A percentile compares a stretch with the other conserved stretches of the same genome.
Evolutionary conservation across 2,113 vertebrate genomes (phyloP).

Genomic region (Archilochus colubris): DNA sequence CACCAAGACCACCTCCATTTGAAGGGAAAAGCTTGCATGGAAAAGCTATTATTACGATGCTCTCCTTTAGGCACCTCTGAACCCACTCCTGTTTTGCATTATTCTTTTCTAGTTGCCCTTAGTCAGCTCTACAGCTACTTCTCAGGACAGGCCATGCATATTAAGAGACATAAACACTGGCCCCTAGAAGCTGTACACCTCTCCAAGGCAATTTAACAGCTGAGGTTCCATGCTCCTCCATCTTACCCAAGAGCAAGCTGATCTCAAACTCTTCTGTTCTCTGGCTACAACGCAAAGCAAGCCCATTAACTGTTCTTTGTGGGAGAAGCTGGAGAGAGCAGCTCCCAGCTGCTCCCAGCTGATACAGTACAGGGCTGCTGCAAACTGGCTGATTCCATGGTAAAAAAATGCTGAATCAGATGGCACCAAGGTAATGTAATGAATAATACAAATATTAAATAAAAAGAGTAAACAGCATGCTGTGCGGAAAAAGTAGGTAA

Average conservation of each 20-base stretch:
- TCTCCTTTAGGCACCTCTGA: neutral
- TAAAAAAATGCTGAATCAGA: neutral
- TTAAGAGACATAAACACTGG: accelerated
- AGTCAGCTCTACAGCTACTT: neutral
- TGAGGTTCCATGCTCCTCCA: neutral
- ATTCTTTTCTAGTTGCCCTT: neutral
- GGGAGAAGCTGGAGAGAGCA: neutral
- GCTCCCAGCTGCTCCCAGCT: neutral
- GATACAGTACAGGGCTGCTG: neutral
- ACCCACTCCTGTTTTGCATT: neutral
- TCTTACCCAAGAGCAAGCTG: neutral
- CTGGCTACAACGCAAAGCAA: neutral
- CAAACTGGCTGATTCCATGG: neutral
- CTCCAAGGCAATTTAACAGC: neutral
- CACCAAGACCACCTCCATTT: neutral
- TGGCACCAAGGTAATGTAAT: neutral
- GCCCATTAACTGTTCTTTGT: neutral
- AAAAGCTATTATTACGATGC: neutral
- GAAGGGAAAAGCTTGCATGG: neutral
- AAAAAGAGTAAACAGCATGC: neutral
- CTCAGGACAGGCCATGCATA: neutral
- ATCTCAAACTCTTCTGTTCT: neutral
- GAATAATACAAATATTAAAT: neutral
- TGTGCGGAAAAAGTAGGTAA: neutral
- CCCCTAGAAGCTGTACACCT: neutral